phyloP scores from a whole-genome alignment of 1,140 invertebrate genomes.

The Trialeurodes vaporariorum region DNA sequence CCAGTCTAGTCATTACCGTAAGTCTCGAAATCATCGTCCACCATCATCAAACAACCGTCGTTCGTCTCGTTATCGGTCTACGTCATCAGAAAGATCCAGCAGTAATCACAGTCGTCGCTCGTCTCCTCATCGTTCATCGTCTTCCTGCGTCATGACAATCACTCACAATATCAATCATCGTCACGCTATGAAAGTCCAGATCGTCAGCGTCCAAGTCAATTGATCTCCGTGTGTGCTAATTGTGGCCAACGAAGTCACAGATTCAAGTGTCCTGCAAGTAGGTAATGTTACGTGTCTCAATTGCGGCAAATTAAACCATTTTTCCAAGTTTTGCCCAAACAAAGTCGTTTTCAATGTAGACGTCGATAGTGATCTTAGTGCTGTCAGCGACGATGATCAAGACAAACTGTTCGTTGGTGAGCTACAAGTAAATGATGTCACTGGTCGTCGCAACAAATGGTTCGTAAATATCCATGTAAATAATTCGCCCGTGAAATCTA shows the following conservation, averaged over 20 bases:
- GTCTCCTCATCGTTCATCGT: not conserved
- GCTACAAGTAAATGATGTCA: not conserved
- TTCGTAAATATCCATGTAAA: slow-evolving; percentile 15
- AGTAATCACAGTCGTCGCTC: too few species aligned
- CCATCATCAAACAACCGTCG: not conserved
- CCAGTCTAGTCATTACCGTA: not conserved
- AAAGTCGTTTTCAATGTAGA: too few species aligned
- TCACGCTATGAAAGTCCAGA: not conserved
- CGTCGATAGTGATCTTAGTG: not conserved
- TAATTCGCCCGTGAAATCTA: slow-evolving; percentile 14
- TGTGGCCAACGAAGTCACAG: not conserved
- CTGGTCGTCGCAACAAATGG: not conserved
- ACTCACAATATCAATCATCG: not conserved
- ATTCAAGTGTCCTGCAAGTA: not conserved
- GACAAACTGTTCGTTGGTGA: not conserved
- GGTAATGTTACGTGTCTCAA: not conserved
- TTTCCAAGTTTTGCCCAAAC: not conserved
- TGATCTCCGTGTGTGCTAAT: not conserved
- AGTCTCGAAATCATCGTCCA: too few species aligned
- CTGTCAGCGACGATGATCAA: not conserved
- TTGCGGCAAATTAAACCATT: not conserved
- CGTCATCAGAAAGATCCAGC: too few species aligned
- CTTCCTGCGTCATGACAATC: not conserved
- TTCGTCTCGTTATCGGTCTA: not conserved
- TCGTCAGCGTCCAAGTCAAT: not conserved